phyloP scores from a whole-genome alignment of 2,113 vertebrate species.

The Nannobrachium achirus region DNA sequence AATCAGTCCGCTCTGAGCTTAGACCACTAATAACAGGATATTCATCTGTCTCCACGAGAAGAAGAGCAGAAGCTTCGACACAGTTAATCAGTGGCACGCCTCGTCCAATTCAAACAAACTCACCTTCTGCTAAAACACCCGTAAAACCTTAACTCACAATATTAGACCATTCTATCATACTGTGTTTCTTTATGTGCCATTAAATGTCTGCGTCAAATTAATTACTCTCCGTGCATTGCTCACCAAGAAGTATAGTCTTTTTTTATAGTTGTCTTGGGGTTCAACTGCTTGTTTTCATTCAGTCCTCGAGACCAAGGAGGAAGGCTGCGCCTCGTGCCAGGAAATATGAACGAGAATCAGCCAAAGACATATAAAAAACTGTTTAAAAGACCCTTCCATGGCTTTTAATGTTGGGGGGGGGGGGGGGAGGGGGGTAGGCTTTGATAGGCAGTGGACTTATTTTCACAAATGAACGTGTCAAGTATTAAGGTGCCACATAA shows the following conservation, averaged over 20 bases:
- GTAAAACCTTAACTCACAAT: constrained; percentile 27
- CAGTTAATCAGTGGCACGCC: constrained; percentile 25
- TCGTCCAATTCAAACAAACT: constrained; percentile 47
- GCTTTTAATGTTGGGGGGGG: constrained; percentile 39
- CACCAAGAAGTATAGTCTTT: constrained; percentile 18
- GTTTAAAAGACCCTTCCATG: constrained; percentile 54
- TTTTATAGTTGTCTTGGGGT: constrained; percentile 44
- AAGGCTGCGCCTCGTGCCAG: constrained; percentile 47
- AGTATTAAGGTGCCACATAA: constrained; percentile 67
- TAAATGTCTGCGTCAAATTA: constrained; percentile 29
- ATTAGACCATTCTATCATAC: constrained; percentile 31
- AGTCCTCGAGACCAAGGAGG: constrained; percentile 39
- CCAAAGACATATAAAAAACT: constrained; percentile 35
- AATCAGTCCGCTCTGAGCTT: constrained; percentile 35
- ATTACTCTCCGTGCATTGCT: constrained; percentile 41
- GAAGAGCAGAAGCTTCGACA: constrained; percentile 40
- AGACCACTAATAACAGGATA: constrained; percentile 57
- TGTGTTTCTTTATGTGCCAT: constrained; percentile 38
- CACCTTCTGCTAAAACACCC: not conserved
- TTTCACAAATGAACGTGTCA: constrained; percentile 71
- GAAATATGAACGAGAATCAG: constrained; percentile 71
- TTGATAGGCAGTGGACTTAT: constrained; percentile 69
- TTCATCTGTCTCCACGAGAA: constrained; percentile 33
- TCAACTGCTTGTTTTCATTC: constrained; percentile 67
- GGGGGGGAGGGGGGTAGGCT: constrained; percentile 36